These are phyloP conservation scores for Acanthisitta chloris DNA, from an alignment of 2,113 vertebrate genomes.

Conservation along the genomic window DNA sequence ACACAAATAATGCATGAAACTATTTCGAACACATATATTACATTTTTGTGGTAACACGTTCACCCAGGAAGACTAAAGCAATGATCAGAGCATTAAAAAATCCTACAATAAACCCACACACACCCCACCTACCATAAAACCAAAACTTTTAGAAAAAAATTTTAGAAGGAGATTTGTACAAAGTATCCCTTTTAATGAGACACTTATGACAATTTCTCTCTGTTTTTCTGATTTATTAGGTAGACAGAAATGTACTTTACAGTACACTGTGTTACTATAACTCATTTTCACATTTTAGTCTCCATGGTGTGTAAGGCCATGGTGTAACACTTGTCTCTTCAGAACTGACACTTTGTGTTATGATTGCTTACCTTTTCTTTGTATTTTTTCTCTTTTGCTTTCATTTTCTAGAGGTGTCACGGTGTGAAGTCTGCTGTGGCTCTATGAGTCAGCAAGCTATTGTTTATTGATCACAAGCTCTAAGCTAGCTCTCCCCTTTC, in stretches of 20 bases:
- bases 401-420: neutral
- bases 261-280: neutral
- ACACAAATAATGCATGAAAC: constrained; percentile 56
- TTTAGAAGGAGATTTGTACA: neutral
- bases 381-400: neutral
- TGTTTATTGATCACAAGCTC: neutral
- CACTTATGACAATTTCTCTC: neutral
- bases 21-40: constrained; percentile 20
- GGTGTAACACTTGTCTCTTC: neutral
- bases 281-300: neutral
- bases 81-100: neutral
- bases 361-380: neutral
- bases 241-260: neutral
- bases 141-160: neutral
- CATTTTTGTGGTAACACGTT: constrained; percentile 33
- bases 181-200: neutral
- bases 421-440: neutral
- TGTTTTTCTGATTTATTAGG: neutral
- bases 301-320: neutral
- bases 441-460: neutral
- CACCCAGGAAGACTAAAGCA: neutral
- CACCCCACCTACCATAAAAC: accelerated
- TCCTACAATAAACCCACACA: accelerated
- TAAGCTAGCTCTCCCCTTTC: neutral
- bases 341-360: neutral